Base-by-base conservation (phyloP, 2,113 vertebrate genomes). In the Heliornis fulica region DNA sequence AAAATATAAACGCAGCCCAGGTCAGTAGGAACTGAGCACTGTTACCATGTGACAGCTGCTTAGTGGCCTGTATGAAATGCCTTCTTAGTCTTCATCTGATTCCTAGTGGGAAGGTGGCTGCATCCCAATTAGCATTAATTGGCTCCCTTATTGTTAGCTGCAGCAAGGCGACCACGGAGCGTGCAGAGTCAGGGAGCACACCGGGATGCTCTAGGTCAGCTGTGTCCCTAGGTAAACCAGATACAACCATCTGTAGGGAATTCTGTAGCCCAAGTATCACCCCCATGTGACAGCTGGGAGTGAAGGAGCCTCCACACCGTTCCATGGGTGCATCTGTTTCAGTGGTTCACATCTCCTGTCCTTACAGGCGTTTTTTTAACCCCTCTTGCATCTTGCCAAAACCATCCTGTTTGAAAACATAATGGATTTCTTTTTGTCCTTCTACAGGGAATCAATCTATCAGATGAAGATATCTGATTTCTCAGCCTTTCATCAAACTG, bases 61-160 rank as follows among this genome's bases (percentile, higher is more conserved):
- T 71, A 89, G 92, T 60, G 69, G 29, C 36, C 83, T 82, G 34
- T 36, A 29, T 84, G 76, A 89, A 94, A 86, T 61, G 46, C 43
- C 53, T 15, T 4, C 79, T 76, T 31, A 40, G 56, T 66, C 79
- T 87, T 86, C 85, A 81, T 83, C 36, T 0, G 1, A 32, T 68
- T 87, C 90, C 93, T 84, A 50, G 45, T 10, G 65, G 61, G 68
- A 50, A 92, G 46, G 61, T 76, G 69, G 53, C 43, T 87, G 76
- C 65, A 76, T 92, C 69, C 61, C 93, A 93, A 89, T 84, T 54
- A 93, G 19, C 61, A 68, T 45, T 95, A 93, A 95, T 78, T 97
- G 71, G 82, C 46, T 96, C 43, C 64, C 75, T 80, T 54, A 23
- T 88, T 74, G 45, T 77, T 74, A 82, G 70, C 45, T 41, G 41